Evolutionary conservation across 2,797 vertebrate genomes (phyloP).

Genomic region (Pempheris klunzingeri): DNA sequence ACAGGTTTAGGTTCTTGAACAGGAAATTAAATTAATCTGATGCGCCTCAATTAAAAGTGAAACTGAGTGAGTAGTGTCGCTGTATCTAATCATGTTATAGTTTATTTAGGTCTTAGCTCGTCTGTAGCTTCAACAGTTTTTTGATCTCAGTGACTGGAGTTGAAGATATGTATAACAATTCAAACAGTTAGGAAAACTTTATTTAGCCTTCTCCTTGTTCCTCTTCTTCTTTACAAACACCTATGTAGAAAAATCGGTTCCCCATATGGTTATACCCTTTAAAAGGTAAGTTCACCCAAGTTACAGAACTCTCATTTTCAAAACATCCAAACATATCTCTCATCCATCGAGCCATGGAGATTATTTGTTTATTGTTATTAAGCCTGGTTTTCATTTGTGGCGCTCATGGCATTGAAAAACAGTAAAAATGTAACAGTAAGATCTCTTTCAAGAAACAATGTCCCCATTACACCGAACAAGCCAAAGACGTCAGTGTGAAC

Average conservation of each 20-base stretch:
- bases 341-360: background rate
- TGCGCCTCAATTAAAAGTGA: no score
- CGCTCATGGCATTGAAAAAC: background rate
- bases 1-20: background rate
- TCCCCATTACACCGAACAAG: background rate
- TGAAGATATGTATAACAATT: background rate
- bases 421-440: background rate
- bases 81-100: conserved; percentile 27
- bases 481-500: background rate
- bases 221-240: conserved; percentile 33
- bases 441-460: background rate
- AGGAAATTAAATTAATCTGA: no score
- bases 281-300: conserved; percentile 3
- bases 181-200: conserved; percentile 63
- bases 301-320: background rate
- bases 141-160: background rate
- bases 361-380: background rate
- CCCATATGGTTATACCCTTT: background rate
- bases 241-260: conserved; percentile 16
- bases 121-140: background rate
- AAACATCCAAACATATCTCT: no score
- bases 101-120: conserved; percentile 46
- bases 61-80: background rate
- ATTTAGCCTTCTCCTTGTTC: conserved; percentile 55
- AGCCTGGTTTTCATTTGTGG: background rate